Evolutionary conservation across 2,797 vertebrate species (phyloP).

Genomic region (Octomys mimax): DNA sequence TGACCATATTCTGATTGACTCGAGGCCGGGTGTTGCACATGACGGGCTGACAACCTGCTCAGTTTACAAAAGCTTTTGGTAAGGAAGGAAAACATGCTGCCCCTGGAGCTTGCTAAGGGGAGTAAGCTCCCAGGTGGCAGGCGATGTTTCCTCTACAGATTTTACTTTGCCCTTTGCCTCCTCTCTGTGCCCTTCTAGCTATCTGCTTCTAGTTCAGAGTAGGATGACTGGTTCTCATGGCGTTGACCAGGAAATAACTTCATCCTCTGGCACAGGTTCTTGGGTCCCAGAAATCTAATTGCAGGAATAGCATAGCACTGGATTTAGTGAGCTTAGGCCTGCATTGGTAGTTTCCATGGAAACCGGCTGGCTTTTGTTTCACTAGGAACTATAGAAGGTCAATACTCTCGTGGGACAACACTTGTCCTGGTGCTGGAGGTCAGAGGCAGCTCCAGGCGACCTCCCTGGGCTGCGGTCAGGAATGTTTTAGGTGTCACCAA

Average conservation of each 20-base stretch:
- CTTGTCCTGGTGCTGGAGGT: background rate
- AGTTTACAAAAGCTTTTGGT: slow-evolving; percentile 64
- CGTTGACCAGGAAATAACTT: background rate
- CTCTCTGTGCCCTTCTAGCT: background rate
- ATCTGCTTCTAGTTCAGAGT: background rate
- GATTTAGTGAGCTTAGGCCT: background rate
- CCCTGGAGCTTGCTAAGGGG: slow-evolving; percentile 35
- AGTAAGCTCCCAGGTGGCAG: background rate
- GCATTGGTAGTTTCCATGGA: background rate
- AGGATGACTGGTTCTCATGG: background rate
- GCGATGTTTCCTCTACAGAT: background rate
- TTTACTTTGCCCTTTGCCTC: background rate
- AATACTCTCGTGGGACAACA: background rate
- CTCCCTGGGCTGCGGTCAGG: background rate
- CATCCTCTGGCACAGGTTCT: background rate
- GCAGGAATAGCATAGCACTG: background rate
- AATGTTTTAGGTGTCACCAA: background rate
- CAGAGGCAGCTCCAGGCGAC: background rate
- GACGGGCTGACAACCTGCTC: slow-evolving; percentile 19
- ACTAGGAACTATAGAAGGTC: background rate
- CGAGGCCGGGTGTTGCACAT: slow-evolving; percentile 10
- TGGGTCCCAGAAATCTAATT: background rate
- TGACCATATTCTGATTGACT: slow-evolving; percentile 60
- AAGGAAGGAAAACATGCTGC: slow-evolving; percentile 59
- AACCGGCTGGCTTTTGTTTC: background rate